phyloP scores from a whole-genome alignment of 1,140 invertebrate genomes.

The Bombus cullumanus region DNA sequence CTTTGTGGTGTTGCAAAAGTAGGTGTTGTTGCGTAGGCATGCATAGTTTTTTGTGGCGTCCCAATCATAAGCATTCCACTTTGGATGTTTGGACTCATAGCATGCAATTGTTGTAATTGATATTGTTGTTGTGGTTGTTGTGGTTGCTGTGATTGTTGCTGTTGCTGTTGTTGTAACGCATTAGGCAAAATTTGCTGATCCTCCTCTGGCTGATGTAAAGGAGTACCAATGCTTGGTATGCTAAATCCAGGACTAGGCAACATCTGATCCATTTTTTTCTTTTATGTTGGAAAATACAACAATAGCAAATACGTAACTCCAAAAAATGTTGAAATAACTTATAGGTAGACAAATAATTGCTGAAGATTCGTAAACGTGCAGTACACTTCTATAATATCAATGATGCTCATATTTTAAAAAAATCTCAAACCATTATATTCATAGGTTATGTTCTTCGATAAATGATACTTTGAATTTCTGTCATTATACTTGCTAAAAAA shows the following conservation, averaged over 20 bases:
- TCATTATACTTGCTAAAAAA: neutral
- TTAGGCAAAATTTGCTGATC: conserved; percentile 93
- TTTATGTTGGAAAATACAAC: neutral
- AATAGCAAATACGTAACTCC: neutral
- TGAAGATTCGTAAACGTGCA: neutral
- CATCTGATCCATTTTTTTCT: conserved; percentile 91
- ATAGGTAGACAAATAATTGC: neutral
- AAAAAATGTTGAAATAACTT: neutral
- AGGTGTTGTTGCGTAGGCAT: conserved; percentile 86
- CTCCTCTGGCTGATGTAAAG: conserved; percentile 94
- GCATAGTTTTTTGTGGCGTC: conserved; percentile 87
- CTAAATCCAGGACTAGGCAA: conserved; percentile 93
- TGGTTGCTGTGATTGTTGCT: conserved; percentile 73
- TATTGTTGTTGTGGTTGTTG: conserved; percentile 63
- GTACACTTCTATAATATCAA: neutral
- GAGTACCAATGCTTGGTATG: conserved; percentile 95
- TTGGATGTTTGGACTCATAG: conserved; percentile 83
- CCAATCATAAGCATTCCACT: conserved; percentile 82
- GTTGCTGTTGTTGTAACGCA: conserved; percentile 89
- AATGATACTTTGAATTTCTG: no score
- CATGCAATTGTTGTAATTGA: conserved; percentile 84
- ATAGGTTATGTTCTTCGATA: conserved; percentile 16
- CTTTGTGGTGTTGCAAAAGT: conserved; percentile 88
- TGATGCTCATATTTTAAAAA: conserved; percentile 10
- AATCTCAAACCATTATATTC: neutral